Evolutionary conservation across 2,797 vertebrate species (phyloP), one percentile per base, ranked within the genome.

Genomic region (Psittacula echo): DNA sequence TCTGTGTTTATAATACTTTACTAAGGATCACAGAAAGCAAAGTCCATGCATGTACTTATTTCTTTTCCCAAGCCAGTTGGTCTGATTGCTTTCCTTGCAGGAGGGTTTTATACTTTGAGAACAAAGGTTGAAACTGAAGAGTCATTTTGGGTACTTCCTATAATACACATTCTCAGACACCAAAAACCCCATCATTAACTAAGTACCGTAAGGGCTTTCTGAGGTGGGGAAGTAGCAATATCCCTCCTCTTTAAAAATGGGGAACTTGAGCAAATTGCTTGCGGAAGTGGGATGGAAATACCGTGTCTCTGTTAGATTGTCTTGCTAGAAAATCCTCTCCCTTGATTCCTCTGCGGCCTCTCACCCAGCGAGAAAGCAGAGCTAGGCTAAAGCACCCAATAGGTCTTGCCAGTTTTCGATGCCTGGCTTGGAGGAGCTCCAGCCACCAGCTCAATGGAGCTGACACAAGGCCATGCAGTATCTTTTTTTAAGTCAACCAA

Each of bases 151-250:
- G 47, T 79, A 47, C 74, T 95, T 95, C 85, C 88, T 93, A 26
- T 60, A 93, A 39, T 23, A 48, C 26, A 5, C 45, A 10, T 65
- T 92, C 81, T 90, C 81, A 58, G 81, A 73, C 47, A 50, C 60
- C 39, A 94, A 84, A 83, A 61, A 0, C 0, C 71, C 39, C 48
- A 41, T n/a, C 74, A 51, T 51, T 87, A 64, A 67, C 80, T 44
- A 1, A 51, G 44, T n/a, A 51, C 83, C 3, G 0, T 29, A 29
- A 23, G 2, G 8, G 64, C 56, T 37, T 65, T 83, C 75, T 47
- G 89, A 73, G 79, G 65, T 78, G 87, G 68, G 81, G 95, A 97
- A 94, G 82, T 84, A 54, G 45, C 70, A 72, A 75, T 81, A 58
- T 65, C n/a, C 53, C 79, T 72, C 75, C 76, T 77, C 72, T 93